phyloP scores from a whole-genome alignment of 2,797 vertebrate species.

The Bradypodion ventrale region DNA sequence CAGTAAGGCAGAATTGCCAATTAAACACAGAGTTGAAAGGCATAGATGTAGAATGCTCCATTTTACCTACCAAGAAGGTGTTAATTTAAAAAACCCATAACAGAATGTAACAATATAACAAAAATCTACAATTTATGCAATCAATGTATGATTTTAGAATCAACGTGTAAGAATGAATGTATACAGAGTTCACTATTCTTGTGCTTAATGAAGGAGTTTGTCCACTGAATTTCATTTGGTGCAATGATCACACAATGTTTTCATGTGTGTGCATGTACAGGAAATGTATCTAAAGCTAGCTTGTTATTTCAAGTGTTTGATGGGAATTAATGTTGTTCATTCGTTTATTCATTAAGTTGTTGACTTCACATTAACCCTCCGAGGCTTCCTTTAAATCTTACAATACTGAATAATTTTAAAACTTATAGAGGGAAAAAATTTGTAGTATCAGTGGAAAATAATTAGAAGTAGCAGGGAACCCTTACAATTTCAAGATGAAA shows the following conservation, averaged over 20 bases:
- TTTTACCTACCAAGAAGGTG: constrained; percentile 34
- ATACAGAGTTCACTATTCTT: too few species aligned
- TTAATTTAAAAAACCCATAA: constrained; percentile 6
- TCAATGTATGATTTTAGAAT: neutral
- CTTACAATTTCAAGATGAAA: too few species aligned
- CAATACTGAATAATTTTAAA: neutral
- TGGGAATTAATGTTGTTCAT: neutral
- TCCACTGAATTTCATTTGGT: neutral
- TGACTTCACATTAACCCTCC: neutral
- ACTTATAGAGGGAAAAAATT: neutral
- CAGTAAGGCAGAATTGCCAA: constrained; percentile 50
- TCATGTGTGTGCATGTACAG: neutral
- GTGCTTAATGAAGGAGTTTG: neutral
- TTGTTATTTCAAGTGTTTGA: neutral
- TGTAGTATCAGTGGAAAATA: neutral
- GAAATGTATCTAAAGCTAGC: neutral
- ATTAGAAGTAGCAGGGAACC: neutral
- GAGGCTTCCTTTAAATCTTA: neutral
- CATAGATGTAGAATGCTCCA: constrained; percentile 26
- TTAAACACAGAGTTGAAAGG: constrained; percentile 57
- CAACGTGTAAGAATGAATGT: neutral
- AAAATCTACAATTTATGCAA: constrained; percentile 20
- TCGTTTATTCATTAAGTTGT: neutral
- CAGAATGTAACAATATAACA: too few species aligned
- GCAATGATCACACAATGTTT: constrained; percentile 12